Percentiles rank a stretch among this genome's conserved stretches.
Evolutionary conservation across 2,113 vertebrate species (phyloP).

Genomic region (Peromyscus leucopus): DNA sequence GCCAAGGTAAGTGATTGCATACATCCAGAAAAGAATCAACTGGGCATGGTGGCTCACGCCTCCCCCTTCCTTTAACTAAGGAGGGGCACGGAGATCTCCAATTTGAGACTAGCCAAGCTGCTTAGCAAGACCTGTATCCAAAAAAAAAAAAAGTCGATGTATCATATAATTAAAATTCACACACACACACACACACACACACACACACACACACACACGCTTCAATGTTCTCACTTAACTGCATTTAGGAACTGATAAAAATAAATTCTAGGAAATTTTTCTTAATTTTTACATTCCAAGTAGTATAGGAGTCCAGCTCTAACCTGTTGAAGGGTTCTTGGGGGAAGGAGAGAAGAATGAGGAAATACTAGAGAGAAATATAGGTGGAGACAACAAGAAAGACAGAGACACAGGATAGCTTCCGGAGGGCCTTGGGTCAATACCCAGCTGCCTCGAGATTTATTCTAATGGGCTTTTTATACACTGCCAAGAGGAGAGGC

Average conservation of each 20-base stretch:
- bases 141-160: background rate
- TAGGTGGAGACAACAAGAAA: no score
- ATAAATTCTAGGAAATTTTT: constrained; percentile 54
- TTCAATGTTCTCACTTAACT: constrained; percentile 69
- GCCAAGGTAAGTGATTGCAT: background rate
- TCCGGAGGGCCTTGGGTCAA: no score
- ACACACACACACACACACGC: no score
- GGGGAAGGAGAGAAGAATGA: no score
- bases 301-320: no score
- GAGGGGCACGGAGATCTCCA: background rate
- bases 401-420: no score
- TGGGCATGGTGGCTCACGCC: background rate
- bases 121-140: background rate
- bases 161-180: constrained; percentile 47
- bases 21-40: background rate
- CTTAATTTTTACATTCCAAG: background rate
- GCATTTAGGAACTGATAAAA: constrained; percentile 61
- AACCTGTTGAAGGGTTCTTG: no score
- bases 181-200: no score
- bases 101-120: background rate
- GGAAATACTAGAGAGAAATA: no score
- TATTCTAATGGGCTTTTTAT: no score
- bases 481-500: no score
- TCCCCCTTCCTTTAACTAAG: background rate
- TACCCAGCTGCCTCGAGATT: no score